Percentiles rank a stretch among this genome's conserved stretches.
Conservation (phyloP, 2,113 vertebrate species). For the Dipodomys ordii region DNA sequence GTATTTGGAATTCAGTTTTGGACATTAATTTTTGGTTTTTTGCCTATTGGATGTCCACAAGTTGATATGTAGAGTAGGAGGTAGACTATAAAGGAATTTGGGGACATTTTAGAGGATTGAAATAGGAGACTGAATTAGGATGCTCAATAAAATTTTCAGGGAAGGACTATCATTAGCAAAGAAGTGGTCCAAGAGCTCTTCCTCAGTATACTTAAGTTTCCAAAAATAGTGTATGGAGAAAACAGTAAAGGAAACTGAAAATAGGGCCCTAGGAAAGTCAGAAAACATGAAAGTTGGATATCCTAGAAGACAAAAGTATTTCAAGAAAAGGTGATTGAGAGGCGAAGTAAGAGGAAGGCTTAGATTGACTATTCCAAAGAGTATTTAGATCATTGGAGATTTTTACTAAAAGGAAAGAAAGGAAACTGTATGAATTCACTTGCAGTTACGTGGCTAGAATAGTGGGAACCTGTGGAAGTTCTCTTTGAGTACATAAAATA, state of each 20-base stretch:
- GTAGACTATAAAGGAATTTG: background rate
- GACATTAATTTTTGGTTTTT: background rate
- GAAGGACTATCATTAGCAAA: background rate
- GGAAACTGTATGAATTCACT: background rate
- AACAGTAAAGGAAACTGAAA: background rate
- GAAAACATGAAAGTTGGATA: background rate
- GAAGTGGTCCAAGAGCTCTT: background rate
- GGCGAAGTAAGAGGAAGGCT: background rate
- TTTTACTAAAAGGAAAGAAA: background rate
- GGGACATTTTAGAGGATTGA: background rate
- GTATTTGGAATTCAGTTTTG: slow-evolving; percentile 43
- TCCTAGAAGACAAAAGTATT: background rate
- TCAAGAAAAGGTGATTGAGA: background rate
- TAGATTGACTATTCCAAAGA: background rate
- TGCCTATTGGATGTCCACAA: background rate
- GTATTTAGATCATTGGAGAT: background rate
- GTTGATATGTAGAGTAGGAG: background rate
- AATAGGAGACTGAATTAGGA: background rate
- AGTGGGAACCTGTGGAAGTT: background rate
- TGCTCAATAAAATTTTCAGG: background rate
- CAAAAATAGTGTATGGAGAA: background rate
- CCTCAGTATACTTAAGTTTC: background rate
- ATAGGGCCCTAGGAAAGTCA: background rate
- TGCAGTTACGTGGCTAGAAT: background rate
- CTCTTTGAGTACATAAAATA: background rate